Base-by-base conservation (phyloP, 2,797 vertebrate genomes). In the Manis crassicaudata region DNA sequence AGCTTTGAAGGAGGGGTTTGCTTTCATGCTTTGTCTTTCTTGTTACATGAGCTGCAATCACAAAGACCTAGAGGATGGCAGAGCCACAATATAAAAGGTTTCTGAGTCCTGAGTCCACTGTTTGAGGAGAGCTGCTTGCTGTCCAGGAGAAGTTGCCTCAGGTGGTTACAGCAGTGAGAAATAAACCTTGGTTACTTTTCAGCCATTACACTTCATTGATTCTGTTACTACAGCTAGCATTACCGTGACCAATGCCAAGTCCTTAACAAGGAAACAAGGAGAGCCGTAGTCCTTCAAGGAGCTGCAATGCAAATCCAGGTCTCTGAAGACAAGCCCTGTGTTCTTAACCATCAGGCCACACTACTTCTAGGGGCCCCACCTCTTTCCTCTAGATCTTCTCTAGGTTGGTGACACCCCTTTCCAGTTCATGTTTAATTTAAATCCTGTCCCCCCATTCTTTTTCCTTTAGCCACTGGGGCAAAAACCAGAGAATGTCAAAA, bases 401-500 rank as follows among this genome's bases (percentile, higher is more conserved):
- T 52, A 25, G 6, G 27, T 72, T 50, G 77, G 13, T 75, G 79
- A 87, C 46, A 50, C 1, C 29, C 25, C 75, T 77, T 89, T 79
- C 92, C 50, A 50, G 35, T n/a, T 90, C 32, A 29, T 13, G 10
- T 37, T 86, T 29, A 60, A 16, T 85, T 81, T 83, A 70, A 89
- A 37, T 92, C n/a, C 84, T 76, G n/a, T 68, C 73, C 77, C 5
- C 21, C n/a, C 40, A 37, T n/a, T 72, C 75, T 29, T 25, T 90
- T 91, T 79, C 56, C 94, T 85, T 40, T 68, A 86, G 67, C 21
- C 37, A 56, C 20, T 85, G 21, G n/a, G 25, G 13, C 63, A 93
- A 16, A 96, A 90, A 92, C 68, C 54, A 89, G 52, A 90, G 13
- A 60, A 21, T 27, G 29, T 85, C 50, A 83, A 88, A 80, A 67